These are phyloP conservation scores for western clawed frog (Xenopus tropicalis) DNA, from an alignment of 2,113 vertebrate species.

Conservation along the genomic window DNA sequence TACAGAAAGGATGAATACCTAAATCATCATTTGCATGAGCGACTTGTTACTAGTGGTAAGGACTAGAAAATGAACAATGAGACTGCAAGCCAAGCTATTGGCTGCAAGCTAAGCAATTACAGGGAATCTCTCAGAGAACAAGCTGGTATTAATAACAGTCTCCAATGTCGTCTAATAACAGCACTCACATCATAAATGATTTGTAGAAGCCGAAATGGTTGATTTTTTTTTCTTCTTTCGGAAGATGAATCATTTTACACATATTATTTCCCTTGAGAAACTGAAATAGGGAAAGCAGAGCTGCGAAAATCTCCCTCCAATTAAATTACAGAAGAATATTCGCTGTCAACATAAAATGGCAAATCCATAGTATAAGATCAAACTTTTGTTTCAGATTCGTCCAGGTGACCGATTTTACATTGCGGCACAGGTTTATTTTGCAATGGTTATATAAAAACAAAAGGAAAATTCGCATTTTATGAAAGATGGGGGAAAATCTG, in stretches of 20 bases:
- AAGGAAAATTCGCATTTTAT: slow-evolving; percentile 4
- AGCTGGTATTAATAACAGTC: background rate
- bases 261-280: slow-evolving; percentile 38
- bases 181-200: background rate
- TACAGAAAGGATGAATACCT: no score
- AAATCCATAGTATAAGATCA: background rate
- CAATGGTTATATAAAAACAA: slow-evolving; percentile 10
- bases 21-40: no score
- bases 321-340: slow-evolving; percentile 19
- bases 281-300: slow-evolving; percentile 3
- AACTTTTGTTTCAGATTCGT: slow-evolving; percentile 23
- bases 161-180: background rate
- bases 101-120: background rate
- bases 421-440: slow-evolving; percentile 10
- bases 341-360: slow-evolving; percentile 7
- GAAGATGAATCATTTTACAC: slow-evolving; percentile 15
- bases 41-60: background rate
- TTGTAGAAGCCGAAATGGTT: slow-evolving; percentile 3
- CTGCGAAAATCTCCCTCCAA: slow-evolving; percentile 14
- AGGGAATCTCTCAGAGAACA: background rate
- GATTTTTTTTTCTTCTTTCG: slow-evolving; percentile 6
- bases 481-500: slow-evolving; percentile 6
- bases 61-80: background rate
- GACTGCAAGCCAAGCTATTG: background rate
- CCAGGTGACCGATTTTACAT: slow-evolving; percentile 16